Base-by-base conservation (phyloP, 2,888 invertebrate species). In the Tetropium fuscum region DNA sequence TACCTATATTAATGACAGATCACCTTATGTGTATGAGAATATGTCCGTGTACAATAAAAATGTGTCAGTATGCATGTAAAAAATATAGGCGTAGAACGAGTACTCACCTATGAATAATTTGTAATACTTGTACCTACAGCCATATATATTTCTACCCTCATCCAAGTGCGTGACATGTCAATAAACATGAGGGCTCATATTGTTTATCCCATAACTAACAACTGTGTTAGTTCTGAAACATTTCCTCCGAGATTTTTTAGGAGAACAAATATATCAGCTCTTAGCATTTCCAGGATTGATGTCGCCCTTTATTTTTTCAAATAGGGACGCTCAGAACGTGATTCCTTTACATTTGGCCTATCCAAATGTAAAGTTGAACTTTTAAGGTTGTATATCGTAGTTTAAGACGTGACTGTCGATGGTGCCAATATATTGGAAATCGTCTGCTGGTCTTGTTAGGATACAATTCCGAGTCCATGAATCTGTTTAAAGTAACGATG, bases 281-380 rank as follows among this genome's bases (percentile, higher is more conserved):
- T 51, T 45, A 56, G 49, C 54, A 36, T 57, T 40, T 44, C 27
- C 40, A n/a, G 41, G 43, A 63, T 53, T 38, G 59, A 51, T 60
- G 68, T 49, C 64, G 60, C 65, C 64, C 68, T 63, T 68, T 71
- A 70, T 73, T 74, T 71, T 72, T 66, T 66, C 58, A 62, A 65
- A 67, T 66, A 67, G 73, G 53, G 53, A 62, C 60, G 63, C 51
- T 67, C 63, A 61, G 61, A 72, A 79, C 78, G 79, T 78, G 78
- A 78, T 77, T 76, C 76, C 78, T 75, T 73, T 74, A 76, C 75
- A 77, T 78, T 76, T 75, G 67, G 76, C 72, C 74, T 75, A 76
- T 77, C 66, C 65, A 66, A 70, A 76, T 76, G 74, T 71, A 75
- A 75, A 76, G 65, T 70, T 70, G 58, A 66, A 69, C 66, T 68